Base-by-base conservation (phyloP, 2,888 invertebrate genomes). In the Chydorus sphaericus region DNA sequence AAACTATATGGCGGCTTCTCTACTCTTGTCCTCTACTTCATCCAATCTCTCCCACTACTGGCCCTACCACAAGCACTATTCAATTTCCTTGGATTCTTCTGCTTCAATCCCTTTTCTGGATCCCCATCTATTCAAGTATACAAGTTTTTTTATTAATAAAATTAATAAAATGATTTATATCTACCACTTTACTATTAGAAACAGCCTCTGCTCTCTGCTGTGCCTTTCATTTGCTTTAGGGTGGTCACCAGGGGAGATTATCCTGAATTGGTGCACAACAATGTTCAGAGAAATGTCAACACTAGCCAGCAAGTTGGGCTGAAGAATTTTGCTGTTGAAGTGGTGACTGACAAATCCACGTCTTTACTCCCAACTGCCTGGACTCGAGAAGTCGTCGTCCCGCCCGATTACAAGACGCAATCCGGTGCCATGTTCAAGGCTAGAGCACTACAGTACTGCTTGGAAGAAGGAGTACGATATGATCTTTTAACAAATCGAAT, bases 281-380 rank as follows among this genome's bases (percentile, higher is more conserved):
- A 92, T 75, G 89, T 92, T 5, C 75, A 78, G 56, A 78, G 87
- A 60, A 93, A 93, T 68, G 81, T 92, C 77, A 84, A 85, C 64
- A 82, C 83, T 61, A 92, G 92, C 67, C 73, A 83, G 61, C 86
- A 89, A 69, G 86, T 87, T 7, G 93, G 93, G 8, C 74, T 96
- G 66, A 92, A 93, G 70, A 93, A 96, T 69, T 96, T 94, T 66
- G 81, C 93, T 67, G 84, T 96, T 63, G 93, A 96, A 76, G 91
- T 96, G 36, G 94, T 94, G 14, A 91, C 92, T 36, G 94, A 96
- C 69, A 91, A 90, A 70, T 77, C 81, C 8, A 76, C 89, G 29
- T 81, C 82, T 63, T 28, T 55, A 48, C 70, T 90, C 62, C 75
- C 81, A n/a, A 63, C 66, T 16, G 78, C 85, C 55, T 76, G 91